These are phyloP conservation scores for Mobula hypostoma DNA, from an alignment of 2,113 vertebrate species.

Conservation along the genomic window DNA sequence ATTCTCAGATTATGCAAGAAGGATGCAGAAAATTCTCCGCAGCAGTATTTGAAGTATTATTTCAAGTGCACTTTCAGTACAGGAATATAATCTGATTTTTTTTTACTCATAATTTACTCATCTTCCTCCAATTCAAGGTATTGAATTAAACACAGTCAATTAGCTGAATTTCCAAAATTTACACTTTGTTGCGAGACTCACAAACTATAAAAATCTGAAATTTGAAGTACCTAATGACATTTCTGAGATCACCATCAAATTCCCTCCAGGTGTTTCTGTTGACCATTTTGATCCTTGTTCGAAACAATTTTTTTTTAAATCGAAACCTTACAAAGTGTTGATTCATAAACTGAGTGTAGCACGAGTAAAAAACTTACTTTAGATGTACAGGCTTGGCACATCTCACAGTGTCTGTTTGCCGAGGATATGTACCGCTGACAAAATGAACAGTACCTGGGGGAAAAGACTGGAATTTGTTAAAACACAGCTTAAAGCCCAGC, in stretches of 20 bases:
- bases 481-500: neutral
- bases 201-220: neutral
- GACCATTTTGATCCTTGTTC: neutral
- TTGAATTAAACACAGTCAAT: neutral
- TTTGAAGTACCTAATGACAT: neutral
- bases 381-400: slow-evolving; percentile 79
- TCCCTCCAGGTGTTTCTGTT: neutral
- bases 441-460: slow-evolving; percentile 67
- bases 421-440: slow-evolving; percentile 76
- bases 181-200: neutral
- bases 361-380: slow-evolving; percentile 64
- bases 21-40: neutral
- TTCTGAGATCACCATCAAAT: neutral
- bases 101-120: neutral
- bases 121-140: neutral
- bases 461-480: slow-evolving; percentile 27
- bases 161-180: neutral
- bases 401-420: slow-evolving; percentile 78
- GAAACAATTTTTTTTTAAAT: neutral
- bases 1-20: neutral
- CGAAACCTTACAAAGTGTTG: slow-evolving; percentile 2
- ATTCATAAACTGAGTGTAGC: neutral
- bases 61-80: neutral
- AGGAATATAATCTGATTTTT: neutral
- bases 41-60: neutral